phyloP scores from a whole-genome alignment of 1,140 invertebrate species.

The Mycetomoellerius zeteki region DNA sequence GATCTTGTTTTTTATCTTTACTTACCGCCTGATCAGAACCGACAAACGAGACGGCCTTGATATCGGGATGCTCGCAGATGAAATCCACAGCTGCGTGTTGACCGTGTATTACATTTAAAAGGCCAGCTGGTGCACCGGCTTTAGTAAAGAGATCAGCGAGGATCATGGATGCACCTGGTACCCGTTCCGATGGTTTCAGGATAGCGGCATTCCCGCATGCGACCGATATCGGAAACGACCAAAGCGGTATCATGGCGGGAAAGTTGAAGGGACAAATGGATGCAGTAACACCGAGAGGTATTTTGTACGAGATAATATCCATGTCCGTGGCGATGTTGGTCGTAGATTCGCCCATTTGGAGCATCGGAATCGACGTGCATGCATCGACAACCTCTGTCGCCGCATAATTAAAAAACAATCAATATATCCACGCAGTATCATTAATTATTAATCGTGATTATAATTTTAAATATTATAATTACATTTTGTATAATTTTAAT shows the following conservation, averaged over 20 bases:
- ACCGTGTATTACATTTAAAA: slow-evolving; percentile 99
- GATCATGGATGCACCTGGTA: slow-evolving; percentile 98
- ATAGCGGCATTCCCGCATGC: slow-evolving; percentile 95
- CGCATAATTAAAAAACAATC: background rate
- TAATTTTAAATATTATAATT: background rate
- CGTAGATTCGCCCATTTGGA: slow-evolving; percentile 97
- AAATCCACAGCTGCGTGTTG: slow-evolving; percentile 98
- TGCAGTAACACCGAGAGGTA: slow-evolving; percentile 95
- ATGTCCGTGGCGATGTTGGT: slow-evolving; percentile 97
- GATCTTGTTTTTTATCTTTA: background rate
- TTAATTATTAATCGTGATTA: background rate
- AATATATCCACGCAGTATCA: slow-evolving; percentile 6
- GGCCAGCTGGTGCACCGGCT: slow-evolving; percentile 97
- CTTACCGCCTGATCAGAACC: slow-evolving; percentile 97
- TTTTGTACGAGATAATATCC: slow-evolving; percentile 95
- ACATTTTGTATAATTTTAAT: background rate
- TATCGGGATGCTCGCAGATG: slow-evolving; percentile 98
- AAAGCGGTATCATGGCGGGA: slow-evolving; percentile 99
- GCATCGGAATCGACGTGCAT: slow-evolving; percentile 96
- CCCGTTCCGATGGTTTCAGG: slow-evolving; percentile 97
- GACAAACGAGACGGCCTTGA: slow-evolving; percentile 99
- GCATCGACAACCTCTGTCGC: slow-evolving; percentile 98
- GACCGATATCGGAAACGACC: slow-evolving; percentile 98
- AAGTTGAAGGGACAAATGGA: slow-evolving; percentile 98
- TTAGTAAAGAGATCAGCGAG: slow-evolving; percentile 96